Percentiles rank a stretch among this genome's conserved stretches.
These are phyloP conservation scores for Periphyllus acericola DNA, from an alignment of 2,888 invertebrate genomes.

Conservation along the genomic window DNA sequence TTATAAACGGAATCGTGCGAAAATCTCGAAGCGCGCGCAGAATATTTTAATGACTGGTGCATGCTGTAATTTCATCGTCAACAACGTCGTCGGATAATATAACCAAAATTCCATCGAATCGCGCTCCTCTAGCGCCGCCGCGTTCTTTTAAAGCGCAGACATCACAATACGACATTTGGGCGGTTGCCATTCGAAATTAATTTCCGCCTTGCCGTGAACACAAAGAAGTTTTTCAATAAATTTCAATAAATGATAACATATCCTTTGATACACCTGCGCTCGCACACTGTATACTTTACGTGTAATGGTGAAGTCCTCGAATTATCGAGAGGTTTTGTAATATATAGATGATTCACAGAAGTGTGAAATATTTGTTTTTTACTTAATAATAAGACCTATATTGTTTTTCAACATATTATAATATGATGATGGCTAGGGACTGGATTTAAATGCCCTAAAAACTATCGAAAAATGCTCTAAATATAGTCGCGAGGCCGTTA, in stretches of 20 bases:
- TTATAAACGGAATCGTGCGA: conserved; percentile 19
- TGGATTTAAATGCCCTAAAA: no score
- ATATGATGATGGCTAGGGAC: no score
- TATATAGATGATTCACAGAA: not conserved
- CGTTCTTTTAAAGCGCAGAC: not conserved
- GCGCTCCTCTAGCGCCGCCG: not conserved
- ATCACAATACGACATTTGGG: not conserved
- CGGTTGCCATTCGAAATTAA: conserved; percentile 25
- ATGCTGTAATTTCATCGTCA: conserved; percentile 1
- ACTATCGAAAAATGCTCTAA: no score
- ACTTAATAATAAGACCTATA: no score
- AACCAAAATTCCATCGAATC: not conserved
- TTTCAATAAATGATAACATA: not conserved
- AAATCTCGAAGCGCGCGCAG: conserved; percentile 2
- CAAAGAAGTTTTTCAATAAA: not conserved
- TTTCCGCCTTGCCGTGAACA: not conserved
- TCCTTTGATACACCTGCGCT: not conserved
- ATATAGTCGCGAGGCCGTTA: no score
- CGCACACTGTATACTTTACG: not conserved
- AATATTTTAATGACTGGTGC: conserved; percentile 24
- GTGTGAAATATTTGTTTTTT: not conserved
- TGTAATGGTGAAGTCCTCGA: not conserved
- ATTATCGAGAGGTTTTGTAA: not conserved
- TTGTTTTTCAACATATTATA: no score
- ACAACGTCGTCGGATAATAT: not conserved